Evolutionary conservation across 2,797 vertebrate genomes (phyloP), one percentile per base, ranked within the genome.

Genomic region (Rhodeus uyekii): DNA sequence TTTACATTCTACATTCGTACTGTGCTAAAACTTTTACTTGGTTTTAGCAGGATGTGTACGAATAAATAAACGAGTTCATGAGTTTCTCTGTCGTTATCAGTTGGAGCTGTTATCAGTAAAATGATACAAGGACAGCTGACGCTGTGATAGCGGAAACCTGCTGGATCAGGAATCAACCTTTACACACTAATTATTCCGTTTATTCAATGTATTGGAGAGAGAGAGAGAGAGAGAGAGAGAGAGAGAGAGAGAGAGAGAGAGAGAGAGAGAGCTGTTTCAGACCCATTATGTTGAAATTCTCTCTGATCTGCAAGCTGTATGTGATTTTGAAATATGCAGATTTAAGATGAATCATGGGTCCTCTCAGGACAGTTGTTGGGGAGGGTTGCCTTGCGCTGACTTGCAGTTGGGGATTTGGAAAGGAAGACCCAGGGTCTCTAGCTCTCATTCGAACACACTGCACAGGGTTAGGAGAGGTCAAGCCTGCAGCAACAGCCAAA

Each of bases 301-400:
- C 74, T 80, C 65, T 79, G 64, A 78, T 81, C 77, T 60, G 60
- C 46, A 58, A 60, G 53, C 58, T 73, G 48, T 76, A 39, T 64
- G 44, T 48, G 85, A 85, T 88, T 88, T 86, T 88, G 87, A 88
- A 88, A 86, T 27, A 76, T 58, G 24, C 63, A 61, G 81, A 81
- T 82, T 85, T 76, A 69, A 42, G 69, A 76, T 75, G n/a, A 73
- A 83, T 78, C 80, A 34, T 63, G 29, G 72, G 58, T 65, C 38
- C 77, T 85, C 83, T 77, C 64, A 61, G 75, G 83, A 67, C 78
- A 48, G n/a, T 53, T 60, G 50, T 46, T 71, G 77, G 75, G 80
- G 67, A 76, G 60, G 61, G 44, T 42, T 81, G 83, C 75, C 83
- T 86, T 79, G 65, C 24, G 83, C 81, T 71, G 50, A 85, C 50